phyloP scores from a whole-genome alignment of 23 tunicate genomes.

The Oikopleura vanhoeffeni region DNA sequence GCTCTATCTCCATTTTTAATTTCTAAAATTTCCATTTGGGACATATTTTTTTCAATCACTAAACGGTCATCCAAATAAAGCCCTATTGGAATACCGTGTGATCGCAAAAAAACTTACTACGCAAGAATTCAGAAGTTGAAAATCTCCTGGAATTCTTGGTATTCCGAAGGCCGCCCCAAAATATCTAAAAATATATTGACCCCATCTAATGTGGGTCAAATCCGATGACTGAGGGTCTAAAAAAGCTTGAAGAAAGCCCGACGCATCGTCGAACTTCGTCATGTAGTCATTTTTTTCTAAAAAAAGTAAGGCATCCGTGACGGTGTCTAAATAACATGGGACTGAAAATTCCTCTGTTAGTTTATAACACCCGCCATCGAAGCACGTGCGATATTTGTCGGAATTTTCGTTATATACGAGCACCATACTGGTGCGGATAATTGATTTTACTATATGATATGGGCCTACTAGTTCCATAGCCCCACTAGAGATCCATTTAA shows the following conservation, averaged over 20 bases:
- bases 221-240: not conserved
- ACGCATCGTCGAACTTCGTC: not conserved
- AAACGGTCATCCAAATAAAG: not conserved
- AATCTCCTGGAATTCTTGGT: not conserved
- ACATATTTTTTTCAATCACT: not conserved
- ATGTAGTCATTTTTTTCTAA: not conserved
- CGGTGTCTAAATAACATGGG: not conserved
- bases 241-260: not conserved
- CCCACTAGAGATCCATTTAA: not conserved
- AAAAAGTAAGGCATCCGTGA: not conserved
- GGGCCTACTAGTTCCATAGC: not conserved
- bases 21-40: not conserved
- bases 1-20: not conserved
- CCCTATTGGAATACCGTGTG: not conserved
- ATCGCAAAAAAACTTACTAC: not conserved
- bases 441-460: not conserved
- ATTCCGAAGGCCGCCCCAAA: not conserved
- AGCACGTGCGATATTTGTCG: not conserved
- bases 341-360: not conserved
- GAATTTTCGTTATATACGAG: not conserved
- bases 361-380: not conserved
- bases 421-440: not conserved
- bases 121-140: not conserved
- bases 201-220: not conserved
- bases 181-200: not conserved